phyloP scores from a whole-genome alignment of 2,113 vertebrate genomes.

The Phaethon lepturus region DNA sequence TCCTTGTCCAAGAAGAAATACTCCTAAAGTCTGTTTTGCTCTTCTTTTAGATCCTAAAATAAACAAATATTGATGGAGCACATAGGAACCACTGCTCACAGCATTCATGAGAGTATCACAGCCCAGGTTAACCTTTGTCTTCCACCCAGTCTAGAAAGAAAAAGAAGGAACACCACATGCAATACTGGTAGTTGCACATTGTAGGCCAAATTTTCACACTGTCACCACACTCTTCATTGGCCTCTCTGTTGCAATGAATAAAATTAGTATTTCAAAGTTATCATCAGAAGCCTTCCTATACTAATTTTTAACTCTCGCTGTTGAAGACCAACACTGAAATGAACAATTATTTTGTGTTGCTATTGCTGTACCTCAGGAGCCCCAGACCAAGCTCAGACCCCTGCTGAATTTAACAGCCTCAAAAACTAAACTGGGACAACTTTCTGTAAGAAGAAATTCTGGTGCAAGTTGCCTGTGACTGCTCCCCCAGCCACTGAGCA shows the following conservation, averaged over 20 bases:
- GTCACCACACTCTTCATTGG: neutral
- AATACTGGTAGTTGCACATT: neutral
- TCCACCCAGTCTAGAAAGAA: neutral
- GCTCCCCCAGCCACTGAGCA: neutral
- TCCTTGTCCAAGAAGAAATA: neutral
- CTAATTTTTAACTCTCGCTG: neutral
- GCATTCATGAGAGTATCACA: neutral
- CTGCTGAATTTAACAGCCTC: neutral
- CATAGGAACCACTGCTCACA: neutral
- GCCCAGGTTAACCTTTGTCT: neutral
- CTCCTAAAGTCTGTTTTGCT: neutral
- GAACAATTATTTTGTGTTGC: neutral
- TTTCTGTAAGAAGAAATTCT: neutral
- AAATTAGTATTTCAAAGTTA: neutral
- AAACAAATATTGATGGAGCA: neutral
- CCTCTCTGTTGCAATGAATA: neutral
- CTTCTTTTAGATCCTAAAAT: neutral
- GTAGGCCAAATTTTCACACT: neutral
- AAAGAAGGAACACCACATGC: neutral
- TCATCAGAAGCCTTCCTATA: neutral
- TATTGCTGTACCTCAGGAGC: accelerated
- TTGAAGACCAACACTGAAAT: neutral
- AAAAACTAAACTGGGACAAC: neutral
- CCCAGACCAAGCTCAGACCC: neutral
- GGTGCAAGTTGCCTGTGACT: neutral